Evolutionary conservation across 2,888 invertebrate species (phyloP).

Genomic region (Campaea margaritaria): DNA sequence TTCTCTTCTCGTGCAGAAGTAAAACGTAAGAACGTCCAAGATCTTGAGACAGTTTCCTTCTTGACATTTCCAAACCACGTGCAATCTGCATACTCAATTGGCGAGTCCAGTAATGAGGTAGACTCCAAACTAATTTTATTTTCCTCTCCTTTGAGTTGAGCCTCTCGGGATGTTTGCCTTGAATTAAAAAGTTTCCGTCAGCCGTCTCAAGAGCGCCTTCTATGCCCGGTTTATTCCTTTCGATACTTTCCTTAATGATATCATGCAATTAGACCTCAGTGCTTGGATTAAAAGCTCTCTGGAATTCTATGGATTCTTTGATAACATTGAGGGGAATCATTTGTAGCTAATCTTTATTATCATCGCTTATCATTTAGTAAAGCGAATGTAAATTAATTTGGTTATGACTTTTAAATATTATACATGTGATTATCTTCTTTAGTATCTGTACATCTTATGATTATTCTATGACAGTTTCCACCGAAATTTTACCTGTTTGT

Average conservation of each 20-base stretch:
- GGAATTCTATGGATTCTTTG: conserved; percentile 42
- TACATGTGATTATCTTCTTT: no score
- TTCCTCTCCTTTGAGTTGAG: conserved; percentile 65
- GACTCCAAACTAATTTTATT: conserved; percentile 72
- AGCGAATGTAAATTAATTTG: no score
- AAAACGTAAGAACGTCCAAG: background rate
- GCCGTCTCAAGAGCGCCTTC: conserved; percentile 55
- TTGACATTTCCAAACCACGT: conserved; percentile 48
- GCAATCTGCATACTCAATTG: conserved; percentile 66
- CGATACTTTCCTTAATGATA: conserved; percentile 68
- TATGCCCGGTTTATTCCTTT: conserved; percentile 60
- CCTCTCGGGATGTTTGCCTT: conserved; percentile 71
- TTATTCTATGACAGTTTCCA: no score
- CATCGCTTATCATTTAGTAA: no score
- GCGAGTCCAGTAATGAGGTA: conserved; percentile 68
- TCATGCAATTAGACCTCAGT: conserved; percentile 61
- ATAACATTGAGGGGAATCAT: background rate
- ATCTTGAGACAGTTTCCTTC: conserved; percentile 5
- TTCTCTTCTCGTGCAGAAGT: no score
- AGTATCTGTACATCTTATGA: no score
- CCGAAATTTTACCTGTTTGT: no score
- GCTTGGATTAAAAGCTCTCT: conserved; percentile 46
- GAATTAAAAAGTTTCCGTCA: conserved; percentile 75
- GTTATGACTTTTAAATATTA: no score
- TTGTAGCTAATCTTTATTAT: background rate